A percentile compares a stretch with the other conserved stretches of the same genome.
Conservation (phyloP, 2,888 invertebrate species). For the Drosophila hamatofila region DNA sequence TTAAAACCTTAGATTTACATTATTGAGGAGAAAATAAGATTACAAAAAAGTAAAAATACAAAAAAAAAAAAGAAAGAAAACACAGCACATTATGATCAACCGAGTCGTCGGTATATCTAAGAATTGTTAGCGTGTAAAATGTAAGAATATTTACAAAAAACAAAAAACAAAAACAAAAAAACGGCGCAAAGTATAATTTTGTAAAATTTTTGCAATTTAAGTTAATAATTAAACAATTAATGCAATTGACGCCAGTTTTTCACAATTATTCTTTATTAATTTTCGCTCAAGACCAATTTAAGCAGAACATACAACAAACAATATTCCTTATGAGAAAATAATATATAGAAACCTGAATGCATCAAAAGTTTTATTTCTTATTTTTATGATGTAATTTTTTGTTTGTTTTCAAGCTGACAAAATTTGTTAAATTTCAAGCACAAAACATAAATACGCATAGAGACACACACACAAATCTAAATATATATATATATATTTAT, state of each 20-base stretch:
- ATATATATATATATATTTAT: neutral
- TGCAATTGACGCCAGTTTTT: conserved; percentile 64
- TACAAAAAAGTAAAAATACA: neutral
- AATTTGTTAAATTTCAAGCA: conserved; percentile 62
- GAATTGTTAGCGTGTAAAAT: conserved; percentile 76
- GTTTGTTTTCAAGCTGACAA: conserved; percentile 45
- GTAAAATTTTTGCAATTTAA: conserved; percentile 78
- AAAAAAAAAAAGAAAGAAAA: conserved; percentile 10
- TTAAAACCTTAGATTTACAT: conserved; percentile 71
- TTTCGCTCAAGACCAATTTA: conserved; percentile 60
- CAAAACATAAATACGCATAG: conserved; percentile 59
- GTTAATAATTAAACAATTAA: conserved; percentile 61
- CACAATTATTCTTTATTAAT: conserved; percentile 51
- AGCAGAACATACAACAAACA: conserved; percentile 35
- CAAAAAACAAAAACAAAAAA: conserved; percentile 22
- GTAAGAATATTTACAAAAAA: conserved; percentile 63
- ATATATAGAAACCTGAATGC: conserved; percentile 11
- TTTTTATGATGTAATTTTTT: conserved; percentile 30
- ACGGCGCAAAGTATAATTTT: conserved; percentile 73
- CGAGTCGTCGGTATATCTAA: conserved; percentile 62
- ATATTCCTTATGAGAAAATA: conserved; percentile 45
- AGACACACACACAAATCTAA: conserved; percentile 26
- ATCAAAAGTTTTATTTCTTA: conserved; percentile 18
- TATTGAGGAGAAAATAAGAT: conserved; percentile 55
- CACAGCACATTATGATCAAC: conserved; percentile 62